Conservation (phyloP, 2,797 vertebrate genomes). For the Phoeniculus purpureus region DNA sequence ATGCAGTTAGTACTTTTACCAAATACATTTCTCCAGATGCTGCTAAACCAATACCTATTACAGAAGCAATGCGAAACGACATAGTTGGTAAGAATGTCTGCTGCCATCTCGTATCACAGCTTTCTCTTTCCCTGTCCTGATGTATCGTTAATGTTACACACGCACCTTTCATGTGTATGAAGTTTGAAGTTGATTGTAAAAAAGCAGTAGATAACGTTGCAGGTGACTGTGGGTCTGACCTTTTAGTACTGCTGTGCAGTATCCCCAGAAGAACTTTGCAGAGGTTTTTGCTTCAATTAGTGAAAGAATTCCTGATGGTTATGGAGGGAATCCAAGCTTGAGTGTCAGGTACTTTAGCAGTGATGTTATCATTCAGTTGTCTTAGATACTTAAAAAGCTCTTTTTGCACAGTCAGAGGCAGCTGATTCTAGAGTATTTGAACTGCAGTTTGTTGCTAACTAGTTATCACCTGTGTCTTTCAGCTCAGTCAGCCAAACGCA, state of each 20-base stretch:
- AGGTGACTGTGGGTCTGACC: background rate
- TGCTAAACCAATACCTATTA: slow-evolving; percentile 94
- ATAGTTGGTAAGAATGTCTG: slow-evolving; percentile 89
- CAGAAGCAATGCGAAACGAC: slow-evolving; percentile 94
- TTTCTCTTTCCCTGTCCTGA: background rate
- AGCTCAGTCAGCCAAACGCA: background rate
- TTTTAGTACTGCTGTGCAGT: background rate
- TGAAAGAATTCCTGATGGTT: background rate
- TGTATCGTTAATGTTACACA: background rate
- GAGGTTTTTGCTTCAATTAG: background rate
- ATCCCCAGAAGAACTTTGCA: background rate
- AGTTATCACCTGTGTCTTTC: background rate
- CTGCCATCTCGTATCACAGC: background rate
- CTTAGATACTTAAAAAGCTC: background rate
- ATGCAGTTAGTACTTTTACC: slow-evolving; percentile 96
- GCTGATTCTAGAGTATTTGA: background rate
- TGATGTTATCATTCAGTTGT: background rate
- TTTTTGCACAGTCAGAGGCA: background rate
- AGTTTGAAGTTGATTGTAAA: background rate
- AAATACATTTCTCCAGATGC: slow-evolving; percentile 98
- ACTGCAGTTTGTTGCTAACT: background rate
- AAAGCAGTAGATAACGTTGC: background rate
- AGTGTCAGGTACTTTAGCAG: background rate
- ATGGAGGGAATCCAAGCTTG: background rate
- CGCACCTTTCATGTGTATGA: background rate